Evolutionary conservation across 2,113 vertebrate species (phyloP), one percentile per base, ranked within the genome.

Genomic region (Aegotheles bennettii): DNA sequence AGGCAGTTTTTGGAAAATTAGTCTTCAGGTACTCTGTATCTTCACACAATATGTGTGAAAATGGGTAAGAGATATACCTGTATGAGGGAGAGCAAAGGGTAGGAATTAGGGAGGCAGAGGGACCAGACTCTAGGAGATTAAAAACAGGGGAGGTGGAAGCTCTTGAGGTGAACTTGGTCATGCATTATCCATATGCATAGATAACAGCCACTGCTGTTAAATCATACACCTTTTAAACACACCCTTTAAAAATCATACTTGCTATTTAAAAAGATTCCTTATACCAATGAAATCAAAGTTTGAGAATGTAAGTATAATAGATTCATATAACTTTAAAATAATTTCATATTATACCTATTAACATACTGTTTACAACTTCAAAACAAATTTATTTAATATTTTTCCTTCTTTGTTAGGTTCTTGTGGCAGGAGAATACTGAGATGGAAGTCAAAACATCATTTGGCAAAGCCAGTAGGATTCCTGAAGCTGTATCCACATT

Each of bases 361-460:
- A 25, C 11, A 12, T 77, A 29, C 1, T 50, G 26, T 54, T 54
- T 60, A 15, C 25, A 53, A 40, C 67, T 81, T 89, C 31, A 61
- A 51, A 84, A 43, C n/a, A 59, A 28, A 11, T n/a, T n/a, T 54
- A 25, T n/a, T 56, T 91, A 60, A 31, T 71, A 13, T 87, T 69
- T 50, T 60, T 91, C 9, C 47, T 90, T 81, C 73, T 84, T 90
- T 60, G 4, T 59, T 83, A 95, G 51, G 53, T 97, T 90, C 86
- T 96, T 96, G 96, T 96, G 95, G 94, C 93, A 92, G 75, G 88
- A 89, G 69, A 84, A 94, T 91, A 67, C 47, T 65, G 97, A 97
- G 98, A 99, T 99, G 99, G 99, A 99, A 93, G 98, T 98, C 96
- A 97, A 95, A 98, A 98, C 98, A 84, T 98, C 98, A 7, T 97